These are phyloP conservation scores for Phasia obesa DNA, from an alignment of 2,888 invertebrate genomes.

Conservation along the genomic window DNA sequence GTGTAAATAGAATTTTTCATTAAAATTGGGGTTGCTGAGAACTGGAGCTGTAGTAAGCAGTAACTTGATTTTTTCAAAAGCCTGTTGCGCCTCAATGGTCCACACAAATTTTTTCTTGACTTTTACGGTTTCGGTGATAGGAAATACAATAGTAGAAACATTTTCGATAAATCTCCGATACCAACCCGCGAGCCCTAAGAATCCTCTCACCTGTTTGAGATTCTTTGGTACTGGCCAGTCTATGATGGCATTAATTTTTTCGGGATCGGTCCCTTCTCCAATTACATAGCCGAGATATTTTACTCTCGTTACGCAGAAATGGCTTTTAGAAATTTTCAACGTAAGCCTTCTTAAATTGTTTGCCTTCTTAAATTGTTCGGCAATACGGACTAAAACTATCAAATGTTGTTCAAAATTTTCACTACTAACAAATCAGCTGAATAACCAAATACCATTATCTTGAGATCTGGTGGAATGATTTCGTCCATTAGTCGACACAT, in stretches of 20 bases:
- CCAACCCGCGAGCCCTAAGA: not conserved
- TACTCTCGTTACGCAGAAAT: constrained; percentile 25
- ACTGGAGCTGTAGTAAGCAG: not conserved
- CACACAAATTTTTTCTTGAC: constrained; percentile 55
- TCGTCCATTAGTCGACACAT: constrained; percentile 14
- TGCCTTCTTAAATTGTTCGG: constrained; percentile 28
- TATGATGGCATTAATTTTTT: constrained; percentile 10
- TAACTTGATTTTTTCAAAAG: constrained; percentile 22
- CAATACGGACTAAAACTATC: constrained; percentile 5
- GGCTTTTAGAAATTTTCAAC: constrained; percentile 12
- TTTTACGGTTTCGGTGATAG: not conserved
- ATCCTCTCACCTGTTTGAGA: constrained; percentile 42
- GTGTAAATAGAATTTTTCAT: not conserved
- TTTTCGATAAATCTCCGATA: not conserved
- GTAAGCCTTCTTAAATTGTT: constrained; percentile 15
- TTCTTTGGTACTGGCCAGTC: constrained; percentile 13
- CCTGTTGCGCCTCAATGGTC: constrained; percentile 30
- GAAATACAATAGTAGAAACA: not conserved
- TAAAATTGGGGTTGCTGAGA: not conserved
- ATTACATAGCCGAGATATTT: constrained; percentile 30
- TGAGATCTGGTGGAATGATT: constrained; percentile 9
- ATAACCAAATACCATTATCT: not conserved
- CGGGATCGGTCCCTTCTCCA: constrained; percentile 27
- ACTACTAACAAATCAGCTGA: not conserved
- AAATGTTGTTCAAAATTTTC: constrained; percentile 17